Percentiles rank a stretch among this genome's conserved stretches.
Conservation (phyloP, 2,888 invertebrate genomes). For the Schizotus pectinicornis region DNA sequence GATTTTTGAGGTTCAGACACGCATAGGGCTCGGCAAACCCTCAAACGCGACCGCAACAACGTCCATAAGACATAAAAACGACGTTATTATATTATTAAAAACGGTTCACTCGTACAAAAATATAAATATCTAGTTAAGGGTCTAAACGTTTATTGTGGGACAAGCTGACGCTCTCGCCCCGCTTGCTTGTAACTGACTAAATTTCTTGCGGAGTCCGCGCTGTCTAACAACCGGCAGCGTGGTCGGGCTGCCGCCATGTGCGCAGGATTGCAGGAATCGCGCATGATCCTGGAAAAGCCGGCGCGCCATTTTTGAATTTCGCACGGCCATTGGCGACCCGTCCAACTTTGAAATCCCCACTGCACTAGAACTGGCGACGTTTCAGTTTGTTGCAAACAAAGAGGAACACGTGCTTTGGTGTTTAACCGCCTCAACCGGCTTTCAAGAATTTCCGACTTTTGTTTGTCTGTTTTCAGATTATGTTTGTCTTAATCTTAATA, state of each 20-base stretch:
- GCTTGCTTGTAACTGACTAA: slow-evolving; percentile 59
- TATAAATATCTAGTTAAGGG: slow-evolving; percentile 52
- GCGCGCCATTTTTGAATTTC: slow-evolving; percentile 47
- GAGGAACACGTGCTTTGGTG: slow-evolving; percentile 43
- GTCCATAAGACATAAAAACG: slow-evolving; percentile 53
- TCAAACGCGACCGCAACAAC: slow-evolving; percentile 40
- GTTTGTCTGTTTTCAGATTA: slow-evolving; percentile 13
- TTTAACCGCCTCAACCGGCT: slow-evolving; percentile 37
- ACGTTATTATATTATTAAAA: slow-evolving; percentile 46
- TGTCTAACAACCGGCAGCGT: slow-evolving; percentile 44
- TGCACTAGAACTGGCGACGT: slow-evolving; percentile 22
- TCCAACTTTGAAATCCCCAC: slow-evolving; percentile 33
- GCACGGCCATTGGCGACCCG: slow-evolving; percentile 35
- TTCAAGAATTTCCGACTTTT: slow-evolving; percentile 28
- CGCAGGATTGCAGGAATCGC: slow-evolving; percentile 54
- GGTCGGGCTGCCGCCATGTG: slow-evolving; percentile 52
- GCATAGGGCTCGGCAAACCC: slow-evolving; percentile 35
- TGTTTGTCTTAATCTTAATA: slow-evolving; percentile 11
- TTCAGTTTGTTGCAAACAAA: slow-evolving; percentile 46
- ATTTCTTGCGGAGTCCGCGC: slow-evolving; percentile 23
- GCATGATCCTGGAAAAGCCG: slow-evolving; percentile 60
- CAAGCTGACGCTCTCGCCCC: slow-evolving; percentile 53
- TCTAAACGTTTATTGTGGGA: slow-evolving; percentile 49
- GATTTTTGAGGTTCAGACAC: slow-evolving; percentile 31
- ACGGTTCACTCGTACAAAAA: slow-evolving; percentile 59